Conservation (phyloP, 1,140 invertebrate genomes). For the Drosophila tristis region DNA sequence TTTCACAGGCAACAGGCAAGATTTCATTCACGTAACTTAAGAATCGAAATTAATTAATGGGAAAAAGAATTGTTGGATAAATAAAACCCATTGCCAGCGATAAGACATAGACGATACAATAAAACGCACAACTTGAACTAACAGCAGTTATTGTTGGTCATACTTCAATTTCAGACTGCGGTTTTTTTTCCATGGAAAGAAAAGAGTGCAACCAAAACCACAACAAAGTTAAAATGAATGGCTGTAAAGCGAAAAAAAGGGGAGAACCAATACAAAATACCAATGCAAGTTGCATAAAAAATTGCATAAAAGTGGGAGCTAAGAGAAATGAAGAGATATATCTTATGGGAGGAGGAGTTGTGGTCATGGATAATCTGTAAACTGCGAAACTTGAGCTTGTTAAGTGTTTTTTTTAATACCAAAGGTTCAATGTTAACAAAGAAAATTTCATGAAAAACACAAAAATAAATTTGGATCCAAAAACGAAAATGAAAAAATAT, state of each 20-base stretch:
- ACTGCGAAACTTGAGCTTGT: slow-evolving; percentile 20
- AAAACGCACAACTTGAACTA: slow-evolving; percentile 1
- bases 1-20: too few species aligned
- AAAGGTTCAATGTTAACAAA: neutral
- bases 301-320: neutral
- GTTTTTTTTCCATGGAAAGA: slow-evolving; percentile 22
- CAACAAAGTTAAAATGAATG: slow-evolving; percentile 21
- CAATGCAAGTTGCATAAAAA: slow-evolving; percentile 13
- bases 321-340: neutral
- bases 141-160: too few species aligned
- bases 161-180: slow-evolving; percentile 8
- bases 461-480: too few species aligned
- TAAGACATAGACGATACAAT: slow-evolving; percentile 11
- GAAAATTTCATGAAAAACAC: too few species aligned
- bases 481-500: too few species aligned
- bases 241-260: slow-evolving; percentile 25
- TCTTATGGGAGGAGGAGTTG: neutral
- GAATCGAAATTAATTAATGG: neutral
- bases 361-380: neutral
- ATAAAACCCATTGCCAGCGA: too few species aligned
- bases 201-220: neutral
- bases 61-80: too few species aligned
- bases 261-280: slow-evolving; percentile 8
- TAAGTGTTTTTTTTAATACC: neutral
- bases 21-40: too few species aligned